A percentile compares a stretch with the other conserved stretches of the same genome.
These are phyloP conservation scores for Lates calcarifer DNA, from an alignment of 2,113 vertebrate genomes.

Conservation along the genomic window DNA sequence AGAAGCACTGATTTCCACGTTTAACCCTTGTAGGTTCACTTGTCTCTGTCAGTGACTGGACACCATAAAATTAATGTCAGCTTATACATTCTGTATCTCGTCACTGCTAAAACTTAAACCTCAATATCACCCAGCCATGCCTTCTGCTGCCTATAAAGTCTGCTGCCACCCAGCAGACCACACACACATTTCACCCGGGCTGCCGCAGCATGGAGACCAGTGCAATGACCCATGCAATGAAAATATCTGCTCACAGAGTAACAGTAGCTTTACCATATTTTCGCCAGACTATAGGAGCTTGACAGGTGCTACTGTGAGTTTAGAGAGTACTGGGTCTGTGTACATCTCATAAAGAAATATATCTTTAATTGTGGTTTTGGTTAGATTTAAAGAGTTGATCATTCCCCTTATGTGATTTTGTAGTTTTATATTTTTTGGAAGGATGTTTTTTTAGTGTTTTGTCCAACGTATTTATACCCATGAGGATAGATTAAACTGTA, in stretches of 20 bases:
- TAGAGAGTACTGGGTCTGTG: not conserved
- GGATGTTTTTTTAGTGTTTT: not conserved
- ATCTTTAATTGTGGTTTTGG: not conserved
- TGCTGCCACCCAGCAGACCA: constrained; percentile 65
- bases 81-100: constrained; percentile 11
- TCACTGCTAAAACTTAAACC: constrained; percentile 40
- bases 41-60: constrained; percentile 13
- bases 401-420: not conserved
- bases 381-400: not conserved
- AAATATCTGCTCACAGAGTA: constrained; percentile 56
- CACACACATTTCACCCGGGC: constrained; percentile 47
- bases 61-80: constrained; percentile 16
- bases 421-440: too few species aligned
- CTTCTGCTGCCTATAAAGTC: constrained; percentile 65
- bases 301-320: constrained; percentile 51
- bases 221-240: constrained; percentile 66
- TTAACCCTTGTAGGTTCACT: not conserved
- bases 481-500: not conserved
- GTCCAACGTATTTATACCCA: not conserved
- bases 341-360: not conserved
- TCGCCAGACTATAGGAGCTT: not conserved
- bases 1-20: constrained; percentile 25
- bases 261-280: constrained; percentile 55
- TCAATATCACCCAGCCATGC: constrained; percentile 43
- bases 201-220: constrained; percentile 54